Evolutionary conservation across 2,113 vertebrate genomes (phyloP).

Genomic region (cat (Felis catus)): F.catus_Fca126_mat1.0 CM031419.1:184712501-184713000

Average conservation of each 20-base stretch:
- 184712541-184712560: neutral
- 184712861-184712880: neutral
- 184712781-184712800: neutral
- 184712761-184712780: neutral
- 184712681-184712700: neutral
- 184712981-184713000: neutral
- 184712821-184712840: constrained; percentile 29
- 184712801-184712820: neutral
- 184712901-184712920: neutral
- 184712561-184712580: neutral
- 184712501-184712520: neutral
- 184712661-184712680: neutral
- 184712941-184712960: neutral
- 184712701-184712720: neutral
- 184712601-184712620: neutral
- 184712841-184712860: constrained; percentile 8
- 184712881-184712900: constrained; percentile 11
- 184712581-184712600: neutral
- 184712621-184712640: neutral
- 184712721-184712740: neutral
- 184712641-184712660: neutral
- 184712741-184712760: neutral
- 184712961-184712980: neutral
- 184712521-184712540: neutral
- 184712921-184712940: neutral